Conservation (phyloP, 2,113 vertebrate species). For the Mormyrus iriodes region DNA sequence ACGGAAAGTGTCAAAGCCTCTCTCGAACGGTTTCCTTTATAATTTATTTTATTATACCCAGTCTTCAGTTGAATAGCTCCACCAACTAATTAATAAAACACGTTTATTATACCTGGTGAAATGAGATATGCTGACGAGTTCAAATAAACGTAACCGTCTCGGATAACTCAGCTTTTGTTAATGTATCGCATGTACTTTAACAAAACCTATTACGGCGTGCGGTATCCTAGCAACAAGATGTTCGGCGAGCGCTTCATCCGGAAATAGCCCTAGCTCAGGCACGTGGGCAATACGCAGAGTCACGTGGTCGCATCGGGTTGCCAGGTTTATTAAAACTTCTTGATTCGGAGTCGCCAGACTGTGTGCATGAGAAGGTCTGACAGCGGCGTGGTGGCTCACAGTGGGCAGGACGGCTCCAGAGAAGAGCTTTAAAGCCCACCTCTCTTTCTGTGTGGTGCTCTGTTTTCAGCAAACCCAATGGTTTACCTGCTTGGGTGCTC, state of each 20-base stretch:
- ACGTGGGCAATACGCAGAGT: not conserved
- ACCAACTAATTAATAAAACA: not conserved
- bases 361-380: not conserved
- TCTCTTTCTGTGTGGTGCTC: not conserved
- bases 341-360: not conserved
- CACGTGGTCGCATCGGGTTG: not conserved
- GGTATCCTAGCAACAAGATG: conserved; percentile 14
- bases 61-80: not conserved
- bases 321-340: too few relatives aligned
- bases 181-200: not conserved
- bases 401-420: not conserved
- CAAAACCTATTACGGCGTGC: not conserved
- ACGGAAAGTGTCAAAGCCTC: not conserved
- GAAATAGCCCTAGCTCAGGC: not conserved
- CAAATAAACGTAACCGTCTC: not conserved
- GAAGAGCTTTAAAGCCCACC: not conserved
- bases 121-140: not conserved
- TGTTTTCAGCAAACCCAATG: not conserved
- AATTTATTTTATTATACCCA: not conserved
- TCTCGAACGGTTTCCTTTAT: not conserved
- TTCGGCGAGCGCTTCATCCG: not conserved
- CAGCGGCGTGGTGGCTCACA: not conserved
- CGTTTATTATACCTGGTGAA: not conserved
- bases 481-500: not conserved
- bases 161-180: not conserved